Percentiles rank a stretch among this genome's conserved stretches.
Conservation (phyloP, 2,888 invertebrate species). For the Plemyria rubiginata region DNA sequence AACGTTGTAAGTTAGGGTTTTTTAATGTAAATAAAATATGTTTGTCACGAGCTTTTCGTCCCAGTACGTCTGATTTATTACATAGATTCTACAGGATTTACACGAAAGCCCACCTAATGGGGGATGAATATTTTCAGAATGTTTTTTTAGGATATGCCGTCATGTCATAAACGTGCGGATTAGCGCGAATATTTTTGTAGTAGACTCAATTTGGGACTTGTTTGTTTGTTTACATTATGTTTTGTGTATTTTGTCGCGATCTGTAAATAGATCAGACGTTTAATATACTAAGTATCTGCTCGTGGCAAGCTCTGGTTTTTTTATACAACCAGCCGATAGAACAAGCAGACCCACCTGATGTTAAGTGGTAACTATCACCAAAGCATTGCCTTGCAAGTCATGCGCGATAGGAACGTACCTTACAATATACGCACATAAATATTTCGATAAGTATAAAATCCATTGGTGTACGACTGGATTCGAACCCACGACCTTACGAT, state of each 20-base stretch:
- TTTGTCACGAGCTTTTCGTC: conserved; percentile 34
- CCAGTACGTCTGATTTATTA: conserved; percentile 38
- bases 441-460: no score
- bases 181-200: conserved; percentile 15
- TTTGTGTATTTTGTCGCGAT: background rate
- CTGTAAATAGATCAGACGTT: no score
- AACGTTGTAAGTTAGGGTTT: conserved; percentile 57
- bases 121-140: conserved; percentile 38
- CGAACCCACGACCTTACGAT: no score
- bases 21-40: conserved; percentile 53
- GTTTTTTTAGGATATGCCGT: conserved; percentile 26
- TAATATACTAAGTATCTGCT: no score
- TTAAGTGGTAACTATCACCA: no score
- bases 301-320: no score
- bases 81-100: conserved; percentile 36
- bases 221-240: conserved; percentile 8
- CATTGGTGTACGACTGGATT: no score
- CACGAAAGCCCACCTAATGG: conserved; percentile 37
- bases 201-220: conserved; percentile 8
- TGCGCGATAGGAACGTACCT: no score
- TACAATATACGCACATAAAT: no score
- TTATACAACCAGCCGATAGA: no score
- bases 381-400: no score
- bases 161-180: conserved; percentile 27
- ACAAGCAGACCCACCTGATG: no score